These are phyloP conservation scores for Morone saxatilis DNA, from an alignment of 2,113 vertebrate species.

Conservation along the genomic window DNA sequence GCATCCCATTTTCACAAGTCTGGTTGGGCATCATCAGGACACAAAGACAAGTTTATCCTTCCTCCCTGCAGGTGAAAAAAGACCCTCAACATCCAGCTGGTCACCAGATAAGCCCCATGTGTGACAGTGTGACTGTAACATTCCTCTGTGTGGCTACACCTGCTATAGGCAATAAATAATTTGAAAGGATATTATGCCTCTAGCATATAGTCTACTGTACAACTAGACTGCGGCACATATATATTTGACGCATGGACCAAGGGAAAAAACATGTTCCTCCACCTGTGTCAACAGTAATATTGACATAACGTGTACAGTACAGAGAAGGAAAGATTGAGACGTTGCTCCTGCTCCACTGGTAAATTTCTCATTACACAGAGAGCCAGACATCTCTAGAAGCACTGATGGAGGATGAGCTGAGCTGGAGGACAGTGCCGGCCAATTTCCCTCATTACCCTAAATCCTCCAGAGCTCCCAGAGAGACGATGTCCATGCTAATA, in stretches of 20 bases:
- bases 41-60: neutral
- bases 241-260: neutral
- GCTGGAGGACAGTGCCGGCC: constrained; percentile 54
- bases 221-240: neutral
- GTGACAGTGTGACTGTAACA: constrained; percentile 3
- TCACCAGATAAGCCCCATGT: neutral
- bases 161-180: constrained; percentile 8
- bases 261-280: neutral
- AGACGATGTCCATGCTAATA: constrained; percentile 62
- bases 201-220: neutral
- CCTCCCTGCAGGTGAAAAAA: neutral
- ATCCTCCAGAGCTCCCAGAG: constrained; percentile 56
- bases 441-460: constrained; percentile 66
- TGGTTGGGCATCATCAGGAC: neutral
- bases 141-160: neutral
- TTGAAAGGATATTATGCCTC: neutral
- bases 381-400: constrained; percentile 43
- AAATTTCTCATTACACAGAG: constrained; percentile 52
- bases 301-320: constrained; percentile 12
- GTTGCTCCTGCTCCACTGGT: constrained; percentile 10
- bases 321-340: constrained; percentile 33
- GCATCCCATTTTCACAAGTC: neutral
- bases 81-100: neutral
- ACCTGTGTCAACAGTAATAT: constrained; percentile 27
- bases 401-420: constrained; percentile 56